These are phyloP conservation scores for Zygogramma bicolorata DNA, from an alignment of 2,888 invertebrate genomes.

Conservation along the genomic window DNA sequence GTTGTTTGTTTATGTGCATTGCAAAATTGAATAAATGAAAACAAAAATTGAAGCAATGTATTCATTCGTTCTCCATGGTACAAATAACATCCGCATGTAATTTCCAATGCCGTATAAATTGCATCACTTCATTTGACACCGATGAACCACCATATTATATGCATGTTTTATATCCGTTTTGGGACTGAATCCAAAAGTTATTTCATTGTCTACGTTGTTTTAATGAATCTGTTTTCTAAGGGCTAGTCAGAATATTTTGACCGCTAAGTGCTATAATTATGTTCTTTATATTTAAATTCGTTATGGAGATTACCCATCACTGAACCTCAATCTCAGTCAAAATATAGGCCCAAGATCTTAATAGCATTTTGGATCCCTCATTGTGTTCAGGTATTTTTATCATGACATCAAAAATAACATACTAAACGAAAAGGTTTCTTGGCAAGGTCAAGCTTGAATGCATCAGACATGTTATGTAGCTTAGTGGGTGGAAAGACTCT, in stretches of 20 bases:
- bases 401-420: constrained; percentile 12
- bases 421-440: constrained; percentile 1
- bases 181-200: neutral
- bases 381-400: constrained; percentile 13
- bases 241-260: neutral
- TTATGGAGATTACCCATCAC: constrained; percentile 3
- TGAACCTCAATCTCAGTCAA: neutral
- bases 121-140: too few relatives aligned
- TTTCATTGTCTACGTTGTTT: neutral
- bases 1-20: neutral
- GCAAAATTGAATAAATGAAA: neutral
- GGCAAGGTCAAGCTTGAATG: neutral
- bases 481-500: constrained; percentile 2
- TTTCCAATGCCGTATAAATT: too few relatives aligned
- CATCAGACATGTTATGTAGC: neutral
- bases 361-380: constrained; percentile 3
- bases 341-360: neutral
- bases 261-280: constrained; percentile 5
- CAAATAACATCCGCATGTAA: neutral
- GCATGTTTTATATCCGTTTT: too few relatives aligned
- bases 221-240: neutral
- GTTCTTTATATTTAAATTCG: neutral
- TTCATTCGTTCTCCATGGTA: neutral
- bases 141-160: neutral
- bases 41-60: neutral